These are phyloP conservation scores for Drosophila niveifrons DNA, from an alignment of 2,888 invertebrate genomes.

Conservation along the genomic window DNA sequence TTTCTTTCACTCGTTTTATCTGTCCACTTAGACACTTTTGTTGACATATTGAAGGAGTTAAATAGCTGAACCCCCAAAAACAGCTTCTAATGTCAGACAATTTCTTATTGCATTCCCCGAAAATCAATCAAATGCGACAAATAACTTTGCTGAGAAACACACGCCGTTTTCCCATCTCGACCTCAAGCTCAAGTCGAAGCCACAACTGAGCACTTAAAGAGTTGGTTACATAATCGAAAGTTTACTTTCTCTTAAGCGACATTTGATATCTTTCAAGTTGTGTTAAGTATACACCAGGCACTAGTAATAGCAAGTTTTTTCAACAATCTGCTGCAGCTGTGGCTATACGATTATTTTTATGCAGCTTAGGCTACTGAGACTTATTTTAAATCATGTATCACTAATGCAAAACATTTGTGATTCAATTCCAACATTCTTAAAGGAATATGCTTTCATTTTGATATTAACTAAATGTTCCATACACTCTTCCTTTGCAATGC, in stretches of 20 bases:
- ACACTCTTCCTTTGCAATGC: background rate
- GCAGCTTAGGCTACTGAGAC: too few relatives aligned
- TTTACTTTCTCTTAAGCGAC: background rate
- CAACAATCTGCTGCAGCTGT: too few relatives aligned
- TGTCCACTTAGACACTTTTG: constrained; percentile 74
- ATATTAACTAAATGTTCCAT: background rate
- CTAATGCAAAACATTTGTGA: too few relatives aligned
- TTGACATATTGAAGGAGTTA: constrained; percentile 80
- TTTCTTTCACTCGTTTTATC: constrained; percentile 46
- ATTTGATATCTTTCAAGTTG: background rate
- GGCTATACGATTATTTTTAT: too few relatives aligned
- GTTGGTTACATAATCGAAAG: background rate
- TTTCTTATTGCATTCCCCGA: constrained; percentile 44
- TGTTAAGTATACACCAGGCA: background rate
- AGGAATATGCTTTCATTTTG: too few relatives aligned
- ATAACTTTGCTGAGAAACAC: constrained; percentile 40
- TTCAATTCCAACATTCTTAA: background rate
- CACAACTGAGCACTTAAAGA: constrained; percentile 11
- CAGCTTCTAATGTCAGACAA: constrained; percentile 43
- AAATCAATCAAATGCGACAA: constrained; percentile 67
- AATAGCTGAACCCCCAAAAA: constrained; percentile 62
- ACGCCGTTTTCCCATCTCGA: constrained; percentile 4
- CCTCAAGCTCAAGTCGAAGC: constrained; percentile 9
- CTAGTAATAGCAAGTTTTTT: background rate
- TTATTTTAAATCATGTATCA: too few relatives aligned